These are phyloP conservation scores for Strongylocentrotus purpuratus DNA, from an alignment of 35 echinoderm and acorn worm genomes.

Conservation along the genomic window DNA sequence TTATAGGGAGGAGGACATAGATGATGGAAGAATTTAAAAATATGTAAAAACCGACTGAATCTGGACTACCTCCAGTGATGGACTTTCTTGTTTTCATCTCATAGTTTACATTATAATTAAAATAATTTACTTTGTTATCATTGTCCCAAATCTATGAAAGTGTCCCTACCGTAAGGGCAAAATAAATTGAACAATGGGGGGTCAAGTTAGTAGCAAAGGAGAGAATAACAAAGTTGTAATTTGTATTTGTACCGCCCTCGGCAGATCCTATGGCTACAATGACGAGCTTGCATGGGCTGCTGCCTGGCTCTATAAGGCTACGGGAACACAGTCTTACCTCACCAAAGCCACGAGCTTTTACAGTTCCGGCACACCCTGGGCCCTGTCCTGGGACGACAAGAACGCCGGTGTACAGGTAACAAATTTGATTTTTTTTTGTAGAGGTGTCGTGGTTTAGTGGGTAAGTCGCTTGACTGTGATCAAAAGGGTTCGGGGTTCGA, in stretches of 20 bases:
- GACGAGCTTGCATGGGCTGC: slow-evolving; percentile 77
- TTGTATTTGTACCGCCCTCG: neutral
- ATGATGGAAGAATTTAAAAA: no score
- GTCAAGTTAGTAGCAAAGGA: neutral
- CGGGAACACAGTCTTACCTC: slow-evolving; percentile 26
- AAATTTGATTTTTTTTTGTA: no score
- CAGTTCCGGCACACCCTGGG: slow-evolving; percentile 58
- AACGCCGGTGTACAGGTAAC: slow-evolving; percentile 66
- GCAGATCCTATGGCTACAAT: slow-evolving; percentile 45
- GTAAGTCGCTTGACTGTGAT: no score
- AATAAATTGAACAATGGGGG: no score
- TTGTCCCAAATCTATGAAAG: neutral
- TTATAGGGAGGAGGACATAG: no score
- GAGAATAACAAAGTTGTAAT: neutral
- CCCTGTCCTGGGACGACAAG: slow-evolving; percentile 82
- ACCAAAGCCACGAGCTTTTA: slow-evolving; percentile 33
- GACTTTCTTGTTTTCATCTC: no score
- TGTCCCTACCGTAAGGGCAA: neutral
- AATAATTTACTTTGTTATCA: no score
- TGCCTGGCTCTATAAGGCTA: slow-evolving; percentile 70
- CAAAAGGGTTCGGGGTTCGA: no score
- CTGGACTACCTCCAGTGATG: no score
- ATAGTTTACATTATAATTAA: no score
- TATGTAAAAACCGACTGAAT: no score
- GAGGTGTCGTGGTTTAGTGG: no score